Conservation (phyloP, 2,888 invertebrate genomes). For the Sabatieria punctata region DNA sequence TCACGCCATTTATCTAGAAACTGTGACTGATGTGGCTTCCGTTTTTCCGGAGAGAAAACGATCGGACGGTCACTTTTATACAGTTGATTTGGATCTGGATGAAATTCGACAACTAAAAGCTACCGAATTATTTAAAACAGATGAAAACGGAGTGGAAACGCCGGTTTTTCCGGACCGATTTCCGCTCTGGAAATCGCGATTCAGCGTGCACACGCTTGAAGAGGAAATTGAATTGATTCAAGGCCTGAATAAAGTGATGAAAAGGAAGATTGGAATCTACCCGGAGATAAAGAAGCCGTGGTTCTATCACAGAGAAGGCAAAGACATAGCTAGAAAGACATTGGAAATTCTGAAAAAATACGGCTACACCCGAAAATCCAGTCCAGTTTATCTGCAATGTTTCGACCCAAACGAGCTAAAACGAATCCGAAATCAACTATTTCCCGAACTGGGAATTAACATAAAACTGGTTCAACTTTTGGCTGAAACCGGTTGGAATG, state of each 20-base stretch:
- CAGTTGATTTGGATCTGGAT: slow-evolving; percentile 9
- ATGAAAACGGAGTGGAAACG: no score
- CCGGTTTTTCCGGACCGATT: no score
- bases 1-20: slow-evolving; percentile 6
- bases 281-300: slow-evolving; percentile 9
- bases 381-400: background rate
- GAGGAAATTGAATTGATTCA: slow-evolving; percentile 10
- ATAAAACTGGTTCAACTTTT: no score
- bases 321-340: slow-evolving; percentile 8
- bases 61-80: slow-evolving; percentile 7
- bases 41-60: slow-evolving; percentile 5
- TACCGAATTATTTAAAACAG: no score
- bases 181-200: no score
- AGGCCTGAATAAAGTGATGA: slow-evolving; percentile 6
- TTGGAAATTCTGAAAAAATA: background rate
- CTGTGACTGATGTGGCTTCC: slow-evolving; percentile 9
- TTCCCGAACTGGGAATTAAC: no score
- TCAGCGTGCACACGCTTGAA: no score
- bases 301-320: slow-evolving; percentile 8
- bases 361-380: background rate
- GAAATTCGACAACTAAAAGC: background rate
- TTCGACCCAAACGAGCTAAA: background rate
- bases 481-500: no score
- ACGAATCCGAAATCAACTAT: no score
- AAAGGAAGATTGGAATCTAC: slow-evolving; percentile 9